phyloP scores from a whole-genome alignment of 2,888 invertebrate species.

The Emmelina monodactyla region DNA sequence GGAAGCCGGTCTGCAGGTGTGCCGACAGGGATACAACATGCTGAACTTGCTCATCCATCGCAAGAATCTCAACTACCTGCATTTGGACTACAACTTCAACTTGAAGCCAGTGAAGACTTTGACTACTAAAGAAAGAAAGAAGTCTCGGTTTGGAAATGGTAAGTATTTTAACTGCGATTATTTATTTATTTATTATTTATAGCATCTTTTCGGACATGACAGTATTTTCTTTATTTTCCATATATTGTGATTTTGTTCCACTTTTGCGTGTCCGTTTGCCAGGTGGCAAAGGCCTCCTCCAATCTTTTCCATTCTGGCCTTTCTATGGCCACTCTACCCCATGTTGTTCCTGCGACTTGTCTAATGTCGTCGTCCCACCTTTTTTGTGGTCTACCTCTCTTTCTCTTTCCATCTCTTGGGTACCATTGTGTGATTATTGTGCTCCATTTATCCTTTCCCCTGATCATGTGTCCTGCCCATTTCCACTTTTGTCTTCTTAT shows the following conservation, averaged over 20 bases:
- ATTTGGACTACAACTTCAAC: constrained; percentile 99
- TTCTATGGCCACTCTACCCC: neutral
- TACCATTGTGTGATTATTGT: constrained; percentile 9
- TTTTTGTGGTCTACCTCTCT: constrained; percentile 8
- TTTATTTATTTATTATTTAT: no score
- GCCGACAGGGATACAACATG: constrained; percentile 99
- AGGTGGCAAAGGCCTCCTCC: neutral
- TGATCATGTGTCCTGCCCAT: constrained; percentile 8
- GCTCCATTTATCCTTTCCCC: constrained; percentile 11
- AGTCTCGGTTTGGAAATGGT: constrained; percentile 96
- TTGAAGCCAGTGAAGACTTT: constrained; percentile 99
- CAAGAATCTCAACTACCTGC: constrained; percentile 98
- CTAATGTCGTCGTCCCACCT: constrained; percentile 11
- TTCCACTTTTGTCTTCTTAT: constrained; percentile 6
- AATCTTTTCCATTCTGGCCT: neutral
- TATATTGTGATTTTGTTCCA: no score
- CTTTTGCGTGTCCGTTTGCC: neutral
- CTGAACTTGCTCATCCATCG: constrained; percentile 97
- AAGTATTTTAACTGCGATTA: no score
- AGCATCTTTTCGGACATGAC: no score
- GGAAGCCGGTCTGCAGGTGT: constrained; percentile 97
- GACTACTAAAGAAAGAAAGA: constrained; percentile 99
- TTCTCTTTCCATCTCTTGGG: constrained; percentile 9
- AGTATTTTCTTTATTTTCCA: no score
- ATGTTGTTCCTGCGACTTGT: constrained; percentile 2